Percentiles rank a stretch among this genome's conserved stretches.
Evolutionary conservation across 2,888 invertebrate genomes (phyloP).

Genomic region (Volucella inanis): DNA sequence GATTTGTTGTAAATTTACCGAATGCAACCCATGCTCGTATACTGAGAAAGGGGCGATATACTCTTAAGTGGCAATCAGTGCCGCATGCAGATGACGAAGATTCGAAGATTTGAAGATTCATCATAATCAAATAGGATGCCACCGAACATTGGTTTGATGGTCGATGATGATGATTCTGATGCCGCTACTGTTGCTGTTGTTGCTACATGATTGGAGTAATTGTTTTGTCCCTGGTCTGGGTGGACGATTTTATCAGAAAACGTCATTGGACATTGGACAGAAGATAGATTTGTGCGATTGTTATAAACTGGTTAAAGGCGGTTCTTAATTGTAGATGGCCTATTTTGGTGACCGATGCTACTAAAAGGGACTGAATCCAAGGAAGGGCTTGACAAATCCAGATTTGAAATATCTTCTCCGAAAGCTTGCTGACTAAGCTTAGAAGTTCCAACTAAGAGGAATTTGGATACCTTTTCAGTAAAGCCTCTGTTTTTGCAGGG

Average conservation of each 20-base stretch:
- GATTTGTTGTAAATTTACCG: constrained; percentile 30
- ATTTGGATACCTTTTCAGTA: no score
- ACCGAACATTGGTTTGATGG: constrained; percentile 35
- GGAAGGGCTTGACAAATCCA: no score
- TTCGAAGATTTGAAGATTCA: constrained; percentile 69
- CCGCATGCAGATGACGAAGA: constrained; percentile 66
- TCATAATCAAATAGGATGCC: constrained; percentile 73
- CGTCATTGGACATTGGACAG: constrained; percentile 36
- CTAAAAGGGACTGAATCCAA: no score
- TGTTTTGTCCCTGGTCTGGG: constrained; percentile 33
- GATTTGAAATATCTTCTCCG: no score
- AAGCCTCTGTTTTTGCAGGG: no score
- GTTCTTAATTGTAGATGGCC: no score
- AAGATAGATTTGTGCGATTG: no score
- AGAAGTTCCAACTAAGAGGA: no score
- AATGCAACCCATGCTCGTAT: background rate
- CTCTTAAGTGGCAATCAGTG: constrained; percentile 73
- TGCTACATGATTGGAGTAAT: constrained; percentile 59
- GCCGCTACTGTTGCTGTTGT: background rate
- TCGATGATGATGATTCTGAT: no score
- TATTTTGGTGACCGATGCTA: no score
- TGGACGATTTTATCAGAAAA: background rate
- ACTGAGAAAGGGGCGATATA: constrained; percentile 30
- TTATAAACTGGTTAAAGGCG: no score
- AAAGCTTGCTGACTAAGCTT: no score